Base-by-base conservation (phyloP, 2,888 invertebrate genomes). In the Perizoma flavofasciatum region DNA sequence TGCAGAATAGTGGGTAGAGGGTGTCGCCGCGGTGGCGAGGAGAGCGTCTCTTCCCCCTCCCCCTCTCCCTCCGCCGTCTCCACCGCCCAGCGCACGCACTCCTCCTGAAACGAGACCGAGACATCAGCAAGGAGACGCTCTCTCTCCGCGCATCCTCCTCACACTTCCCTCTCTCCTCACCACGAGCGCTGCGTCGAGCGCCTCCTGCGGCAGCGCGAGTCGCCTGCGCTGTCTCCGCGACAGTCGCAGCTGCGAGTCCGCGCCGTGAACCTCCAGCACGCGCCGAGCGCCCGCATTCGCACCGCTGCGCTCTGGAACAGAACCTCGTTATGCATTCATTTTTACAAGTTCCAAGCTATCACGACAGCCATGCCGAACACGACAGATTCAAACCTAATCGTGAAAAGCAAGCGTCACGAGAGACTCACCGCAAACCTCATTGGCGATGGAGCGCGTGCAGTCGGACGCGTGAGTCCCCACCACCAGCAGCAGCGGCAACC, bases 181-280 rank as follows among this genome's bases (percentile, higher is more conserved):
- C 72, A 75, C 86, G 41, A 89, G 69, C 59, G 85, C 86, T 11
- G 88, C 88, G 80, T 96, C 96, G 4, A 96, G 94, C 86, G 96
- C 95, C 53, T 93, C 89, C 81, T 96, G 96, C 48, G 95, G 95
- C 65, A 96, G 90, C 4, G 93, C 92, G 59, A 94, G 94, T 8
- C 91, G 86, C 61, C 93, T 90, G 71, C 94, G 94, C 74, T 93
- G 93, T 4, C 89, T 83, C 50, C 93, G 91, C 9, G 93, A 91
- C 79, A 96, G 88, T 41, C 70, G 71, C 80, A 50, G 81, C 67
- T 49, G 60, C 59, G 41, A 62, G 94, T 94, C 35, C 89, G 84
- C 66, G 93, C 92, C 73, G 94, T 93, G 73, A 41, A 62, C 62
- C 45, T 40, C 40, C 55, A 62, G 41, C 48, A 75, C 78, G 67